Percentiles rank a stretch among this genome's conserved stretches.
Conservation (phyloP, 2,888 invertebrate genomes). For the Rotaria magnacalcarata region DNA sequence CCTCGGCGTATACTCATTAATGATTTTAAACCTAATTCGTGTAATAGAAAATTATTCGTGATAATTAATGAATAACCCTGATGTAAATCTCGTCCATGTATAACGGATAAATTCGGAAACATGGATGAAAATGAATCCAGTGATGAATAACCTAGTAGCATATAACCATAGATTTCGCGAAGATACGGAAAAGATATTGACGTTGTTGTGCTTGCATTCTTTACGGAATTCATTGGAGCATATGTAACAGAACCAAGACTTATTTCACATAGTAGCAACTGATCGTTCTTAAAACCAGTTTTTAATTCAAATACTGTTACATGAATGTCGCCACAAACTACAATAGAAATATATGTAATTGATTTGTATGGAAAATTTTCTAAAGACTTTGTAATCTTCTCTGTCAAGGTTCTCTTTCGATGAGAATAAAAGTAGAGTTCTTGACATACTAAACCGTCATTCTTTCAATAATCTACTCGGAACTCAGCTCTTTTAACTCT, state of each 20-base stretch:
- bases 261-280: neutral
- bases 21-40: conserved; percentile 35
- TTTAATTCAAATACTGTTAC: conserved; percentile 26
- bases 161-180: conserved; percentile 21
- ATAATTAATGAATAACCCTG: conserved; percentile 40
- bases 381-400: too few relatives aligned
- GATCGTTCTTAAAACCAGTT: neutral
- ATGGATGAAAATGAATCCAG: neutral
- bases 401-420: too few relatives aligned
- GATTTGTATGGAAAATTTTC: too few relatives aligned
- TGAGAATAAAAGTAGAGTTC: too few relatives aligned
- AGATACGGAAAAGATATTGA: neutral
- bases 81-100: conserved; percentile 38
- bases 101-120: conserved; percentile 40
- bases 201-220: neutral
- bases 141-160: conserved; percentile 2
- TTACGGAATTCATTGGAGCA: conserved; percentile 9
- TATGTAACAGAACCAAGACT: neutral
- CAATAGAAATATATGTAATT: neutral
- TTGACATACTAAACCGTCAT: too few relatives aligned
- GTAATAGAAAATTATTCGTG: conserved; percentile 2
- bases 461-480: too few relatives aligned
- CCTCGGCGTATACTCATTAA: conserved; percentile 35
- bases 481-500: too few relatives aligned
- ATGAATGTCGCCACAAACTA: conserved; percentile 24